These are phyloP conservation scores for Idris sp. DNA, from an alignment of 1,140 invertebrate species.

Conservation along the genomic window DNA sequence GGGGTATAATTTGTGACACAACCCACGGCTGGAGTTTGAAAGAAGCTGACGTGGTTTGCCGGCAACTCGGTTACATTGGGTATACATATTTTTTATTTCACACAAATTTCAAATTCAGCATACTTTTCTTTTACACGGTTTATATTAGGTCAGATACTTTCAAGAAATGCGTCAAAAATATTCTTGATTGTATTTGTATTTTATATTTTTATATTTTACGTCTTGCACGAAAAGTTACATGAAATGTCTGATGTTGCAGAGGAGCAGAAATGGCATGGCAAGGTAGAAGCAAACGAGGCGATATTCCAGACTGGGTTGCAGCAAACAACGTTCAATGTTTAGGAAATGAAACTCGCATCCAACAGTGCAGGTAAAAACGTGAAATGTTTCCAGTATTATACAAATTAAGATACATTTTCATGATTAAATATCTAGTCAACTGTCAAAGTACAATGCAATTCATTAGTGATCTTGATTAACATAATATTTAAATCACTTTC, in stretches of 20 bases:
- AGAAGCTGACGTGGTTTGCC: slow-evolving; percentile 80
- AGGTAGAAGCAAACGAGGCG: slow-evolving; percentile 69
- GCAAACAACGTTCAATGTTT: slow-evolving; percentile 75
- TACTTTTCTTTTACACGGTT: too few species aligned
- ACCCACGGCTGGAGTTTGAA: slow-evolving; percentile 77
- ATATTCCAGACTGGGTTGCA: slow-evolving; percentile 70
- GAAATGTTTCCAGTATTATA: slow-evolving; percentile 16
- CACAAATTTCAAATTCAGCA: too few species aligned
- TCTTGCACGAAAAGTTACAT: slow-evolving; percentile 44
- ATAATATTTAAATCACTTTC: too few species aligned
- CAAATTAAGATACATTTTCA: slow-evolving; percentile 36
- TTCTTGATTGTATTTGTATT: slow-evolving; percentile 17
- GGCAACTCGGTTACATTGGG: slow-evolving; percentile 79
- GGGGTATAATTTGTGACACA: slow-evolving; percentile 80
- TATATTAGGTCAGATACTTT: slow-evolving; percentile 13
- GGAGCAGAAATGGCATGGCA: slow-evolving; percentile 79
- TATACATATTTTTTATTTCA: slow-evolving; percentile 74
- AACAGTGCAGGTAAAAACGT: slow-evolving; percentile 74
- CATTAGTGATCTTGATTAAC: too few species aligned
- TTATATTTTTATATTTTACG: slow-evolving; percentile 27
- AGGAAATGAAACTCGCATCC: slow-evolving; percentile 78
- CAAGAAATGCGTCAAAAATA: slow-evolving; percentile 12
- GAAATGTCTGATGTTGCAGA: slow-evolving; percentile 68
- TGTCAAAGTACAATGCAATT: too few species aligned
- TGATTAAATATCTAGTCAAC: slow-evolving; percentile 39